Conservation (phyloP, 2,888 invertebrate genomes). For the Tillus elongatus region DNA sequence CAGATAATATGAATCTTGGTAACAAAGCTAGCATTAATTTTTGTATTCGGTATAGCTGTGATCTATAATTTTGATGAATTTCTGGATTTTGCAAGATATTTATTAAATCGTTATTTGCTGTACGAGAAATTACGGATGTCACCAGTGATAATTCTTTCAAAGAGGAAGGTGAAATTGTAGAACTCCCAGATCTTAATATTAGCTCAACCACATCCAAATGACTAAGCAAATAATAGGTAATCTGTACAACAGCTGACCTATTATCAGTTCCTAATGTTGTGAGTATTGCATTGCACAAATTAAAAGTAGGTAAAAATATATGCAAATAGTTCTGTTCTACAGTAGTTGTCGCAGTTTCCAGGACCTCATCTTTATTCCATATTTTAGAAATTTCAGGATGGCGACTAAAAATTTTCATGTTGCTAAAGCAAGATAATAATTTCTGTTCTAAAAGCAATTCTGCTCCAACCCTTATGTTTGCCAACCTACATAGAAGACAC, state of each 20-base stretch:
- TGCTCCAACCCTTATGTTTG: conserved; percentile 58
- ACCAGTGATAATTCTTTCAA: conserved; percentile 64
- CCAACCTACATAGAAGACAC: conserved; percentile 64
- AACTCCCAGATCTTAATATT: conserved; percentile 61
- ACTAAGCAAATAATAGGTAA: conserved; percentile 69
- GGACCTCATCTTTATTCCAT: conserved; percentile 28
- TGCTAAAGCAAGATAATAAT: conserved; percentile 52
- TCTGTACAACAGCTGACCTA: conserved; percentile 70
- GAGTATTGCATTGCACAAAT: conserved; percentile 71
- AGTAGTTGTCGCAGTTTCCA: conserved; percentile 50
- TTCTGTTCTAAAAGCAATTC: conserved; percentile 54
- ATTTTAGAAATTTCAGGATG: conserved; percentile 57
- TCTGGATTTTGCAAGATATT: conserved; percentile 34
- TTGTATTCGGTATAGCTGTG: conserved; percentile 59
- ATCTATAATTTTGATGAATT: conserved; percentile 45
- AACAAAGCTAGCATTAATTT: conserved; percentile 66
- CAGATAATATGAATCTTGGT: conserved; percentile 52
- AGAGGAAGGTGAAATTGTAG: conserved; percentile 55
- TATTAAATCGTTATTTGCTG: conserved; percentile 35
- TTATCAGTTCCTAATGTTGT: conserved; percentile 78
- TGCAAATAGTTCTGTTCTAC: conserved; percentile 68
- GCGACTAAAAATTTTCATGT: conserved; percentile 59
- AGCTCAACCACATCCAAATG: conserved; percentile 75
- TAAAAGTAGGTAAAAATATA: conserved; percentile 71
- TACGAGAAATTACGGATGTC: conserved; percentile 34